Base-by-base conservation (phyloP, 2,888 invertebrate genomes). In the Unio delphinus region DNA sequence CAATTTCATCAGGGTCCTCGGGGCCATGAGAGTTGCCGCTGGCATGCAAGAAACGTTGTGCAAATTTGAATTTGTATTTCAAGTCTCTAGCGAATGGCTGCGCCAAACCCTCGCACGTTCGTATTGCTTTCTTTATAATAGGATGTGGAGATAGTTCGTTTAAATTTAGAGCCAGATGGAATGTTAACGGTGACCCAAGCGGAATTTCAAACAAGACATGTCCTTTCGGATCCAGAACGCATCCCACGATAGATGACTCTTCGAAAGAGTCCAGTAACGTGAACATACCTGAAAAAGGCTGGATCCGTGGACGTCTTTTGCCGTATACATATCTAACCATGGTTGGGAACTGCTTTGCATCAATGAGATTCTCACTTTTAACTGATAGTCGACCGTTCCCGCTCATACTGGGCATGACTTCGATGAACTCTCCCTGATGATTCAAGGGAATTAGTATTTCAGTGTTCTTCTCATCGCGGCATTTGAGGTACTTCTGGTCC, bases 1-100 rank as follows among this genome's bases (percentile, higher is more conserved):
- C 45, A 45, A 45, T 45, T 45, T 45, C 45, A 45, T 45, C 45
- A 45, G 45, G 45, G 11, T 45, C 45, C 45, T 45, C 80, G 15
- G 72, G 75, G n/a, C 75, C 80, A 30, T 80, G 80, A 18, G 67
- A 74, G 55, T 78, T 78, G 28, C 78, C 79, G 18, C 70, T 68
- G 1, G 69, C 67, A 23, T 82, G 82, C 23, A 79, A 66, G 61
- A 82, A 76, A 30, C 76, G 73, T 64, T 83, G 84, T 1, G 81
- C 78, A 73, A 86, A 86, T 70, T 84, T 85, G 61, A 79, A 83
- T 68, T 85, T 85, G 63, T 81, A 83, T 68, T 86, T 86, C 62
- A 86, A 68, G 70, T 86, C 86, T 34, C 75, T 76, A 8, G 78
- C 72, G 64, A 82, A 84, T 15, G 68, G 70, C 20, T 73, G 73